Conservation (phyloP, 1,140 invertebrate species). For the Heliothis virescens region DNA sequence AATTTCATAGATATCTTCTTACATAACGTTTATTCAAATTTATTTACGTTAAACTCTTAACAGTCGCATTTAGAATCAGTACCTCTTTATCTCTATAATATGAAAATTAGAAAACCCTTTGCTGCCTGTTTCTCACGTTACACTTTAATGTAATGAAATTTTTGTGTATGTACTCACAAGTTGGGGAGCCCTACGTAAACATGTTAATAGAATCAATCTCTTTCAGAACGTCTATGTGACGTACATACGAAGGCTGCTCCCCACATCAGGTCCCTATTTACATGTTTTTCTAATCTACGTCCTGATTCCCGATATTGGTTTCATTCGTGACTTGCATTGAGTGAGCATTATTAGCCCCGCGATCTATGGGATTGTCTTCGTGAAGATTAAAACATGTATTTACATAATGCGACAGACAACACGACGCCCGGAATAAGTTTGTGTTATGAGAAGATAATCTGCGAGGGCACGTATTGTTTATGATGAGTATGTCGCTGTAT, state of each 20-base stretch:
- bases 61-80: not conserved
- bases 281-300: conserved; percentile 77
- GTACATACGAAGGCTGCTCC: conserved; percentile 53
- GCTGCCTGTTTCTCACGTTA: conserved; percentile 25
- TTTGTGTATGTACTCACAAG: not conserved
- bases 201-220: conserved; percentile 76
- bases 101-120: conserved; percentile 31
- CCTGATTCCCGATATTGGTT: conserved; percentile 72
- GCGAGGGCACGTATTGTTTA: conserved; percentile 48
- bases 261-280: conserved; percentile 62
- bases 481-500: conserved; percentile 42
- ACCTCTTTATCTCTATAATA: conserved; percentile 24
- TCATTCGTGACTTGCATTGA: conserved; percentile 76
- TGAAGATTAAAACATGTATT: conserved; percentile 71
- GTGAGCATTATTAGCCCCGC: conserved; percentile 59
- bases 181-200: conserved; percentile 20
- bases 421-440: conserved; percentile 59
- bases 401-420: conserved; percentile 72
- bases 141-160: not conserved
- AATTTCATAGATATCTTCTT: conserved; percentile 32
- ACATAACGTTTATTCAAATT: conserved; percentile 16
- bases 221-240: conserved; percentile 63
- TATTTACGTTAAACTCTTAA: conserved; percentile 25
- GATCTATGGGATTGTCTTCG: conserved; percentile 55
- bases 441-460: conserved; percentile 48